Evolutionary conservation across 2,888 invertebrate species (phyloP), one percentile per base, ranked within the genome.

Genomic region (Argynnis bischoffii): DNA sequence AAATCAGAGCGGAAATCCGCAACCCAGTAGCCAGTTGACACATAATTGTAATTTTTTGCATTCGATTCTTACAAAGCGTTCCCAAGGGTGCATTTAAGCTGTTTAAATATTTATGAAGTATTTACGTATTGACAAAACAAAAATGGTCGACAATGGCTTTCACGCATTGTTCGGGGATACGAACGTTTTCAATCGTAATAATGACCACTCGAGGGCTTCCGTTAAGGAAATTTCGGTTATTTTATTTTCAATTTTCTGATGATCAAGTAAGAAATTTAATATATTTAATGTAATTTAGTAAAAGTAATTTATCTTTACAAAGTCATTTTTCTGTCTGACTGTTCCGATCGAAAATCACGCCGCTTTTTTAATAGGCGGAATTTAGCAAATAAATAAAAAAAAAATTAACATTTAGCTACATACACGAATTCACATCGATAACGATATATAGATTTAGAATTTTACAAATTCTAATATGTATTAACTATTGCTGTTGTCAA

Each of bases 101-200:
- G 86, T 88, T 90, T 84, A 88, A 90, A 90, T 89, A 90, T 88
- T 90, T 88, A 88, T 83, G 85, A 75, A 84, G 81, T 86, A 86
- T 89, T 88, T 89, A 83, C 81, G 83, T 87, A 87, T 89, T 90
- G 88, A 85, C 89, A 86, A 90, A 91, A 90, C 88, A 89, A 83
- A 61, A 84, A 85, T 86, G 76, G 76, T 70, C 69, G 74, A 89
- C 88, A 90, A 89, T 88, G 76, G 84, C 72, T 74, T 77, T 79
- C 75, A 74, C 69, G 74, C 66, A 83, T 88, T 87, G 88, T 86
- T 73, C 75, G 72, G 67, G 76, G 78, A 77, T 76, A 75, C 76
- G 69, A 75, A 71, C 75, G 77, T 79, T 78, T 75, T 76, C 75
- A 74, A 74, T 78, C 72, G 77, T 78, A 79, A 78, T 82, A 83